Evolutionary conservation across 2,113 vertebrate genomes (phyloP).

Genomic region (Falcunculus frontatus): DNA sequence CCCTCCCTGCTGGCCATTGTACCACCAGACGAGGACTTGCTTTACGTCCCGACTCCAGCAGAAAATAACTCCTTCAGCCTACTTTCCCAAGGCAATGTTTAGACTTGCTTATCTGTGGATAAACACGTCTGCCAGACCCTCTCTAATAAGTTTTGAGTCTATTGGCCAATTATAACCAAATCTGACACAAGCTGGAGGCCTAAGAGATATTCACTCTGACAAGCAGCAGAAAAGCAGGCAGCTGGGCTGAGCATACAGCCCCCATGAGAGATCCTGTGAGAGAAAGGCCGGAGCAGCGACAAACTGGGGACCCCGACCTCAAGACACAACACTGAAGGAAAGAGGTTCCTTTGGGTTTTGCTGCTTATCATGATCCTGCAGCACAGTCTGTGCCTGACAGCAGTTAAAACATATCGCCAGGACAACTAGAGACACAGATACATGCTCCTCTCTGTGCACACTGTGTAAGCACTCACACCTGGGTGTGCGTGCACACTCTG

Average conservation of each 20-base stretch:
- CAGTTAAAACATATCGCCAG: not conserved
- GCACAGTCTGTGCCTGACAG: fast-evolving
- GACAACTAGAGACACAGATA: not conserved
- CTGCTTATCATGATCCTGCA: not conserved
- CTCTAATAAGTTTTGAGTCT: not conserved
- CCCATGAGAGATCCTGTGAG: fast-evolving
- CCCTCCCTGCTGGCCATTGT: not conserved
- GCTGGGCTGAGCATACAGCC: not conserved
- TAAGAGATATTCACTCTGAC: not conserved
- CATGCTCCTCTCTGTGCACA: fast-evolving
- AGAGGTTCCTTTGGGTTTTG: not conserved
- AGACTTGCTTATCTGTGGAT: conserved; percentile 16
- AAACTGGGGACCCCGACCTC: not conserved
- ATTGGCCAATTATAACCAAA: conserved; percentile 30
- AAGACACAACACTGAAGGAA: fast-evolving
- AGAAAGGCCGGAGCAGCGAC: not conserved
- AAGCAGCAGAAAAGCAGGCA: not conserved
- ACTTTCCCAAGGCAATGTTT: conserved; percentile 28
- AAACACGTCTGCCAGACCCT: not conserved
- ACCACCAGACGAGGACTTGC: not conserved
- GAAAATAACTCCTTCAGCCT: not conserved
- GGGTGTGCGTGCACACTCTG: fast-evolving
- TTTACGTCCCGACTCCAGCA: not conserved
- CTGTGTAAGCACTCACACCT: not conserved
- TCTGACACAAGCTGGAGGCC: not conserved